Evolutionary conservation across 2,797 vertebrate species (phyloP).

Genomic region (Carcharodon carcharias): DNA sequence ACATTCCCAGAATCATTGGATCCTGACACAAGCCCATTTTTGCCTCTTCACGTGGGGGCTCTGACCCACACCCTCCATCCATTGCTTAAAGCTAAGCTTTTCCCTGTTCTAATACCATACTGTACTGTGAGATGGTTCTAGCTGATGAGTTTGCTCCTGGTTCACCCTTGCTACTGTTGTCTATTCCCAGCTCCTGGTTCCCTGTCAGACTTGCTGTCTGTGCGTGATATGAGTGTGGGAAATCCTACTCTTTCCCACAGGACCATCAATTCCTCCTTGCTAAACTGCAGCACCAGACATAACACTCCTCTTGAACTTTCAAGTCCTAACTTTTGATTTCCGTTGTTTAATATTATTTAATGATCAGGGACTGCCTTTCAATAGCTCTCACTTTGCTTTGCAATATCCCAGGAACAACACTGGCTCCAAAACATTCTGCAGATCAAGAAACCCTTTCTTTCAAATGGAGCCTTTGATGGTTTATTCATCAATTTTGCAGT

Average conservation of each 20-base stretch:
- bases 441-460: not conserved
- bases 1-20: not conserved
- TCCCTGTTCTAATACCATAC: not conserved
- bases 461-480: not conserved
- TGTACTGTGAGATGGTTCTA: not conserved
- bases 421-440: not conserved
- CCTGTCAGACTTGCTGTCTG: not conserved
- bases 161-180: not conserved
- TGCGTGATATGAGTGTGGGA: not conserved
- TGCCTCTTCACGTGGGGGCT: not conserved
- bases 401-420: not conserved
- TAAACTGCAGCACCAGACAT: not conserved
- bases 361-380: not conserved
- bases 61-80: not conserved
- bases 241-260: not conserved
- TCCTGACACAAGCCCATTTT: not conserved
- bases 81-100: not conserved
- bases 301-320: constrained; percentile 13
- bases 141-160: not conserved
- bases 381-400: not conserved
- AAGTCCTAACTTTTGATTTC: not conserved
- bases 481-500: not conserved
- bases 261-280: not conserved
- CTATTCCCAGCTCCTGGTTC: not conserved
- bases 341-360: constrained; percentile 20